Conservation (phyloP, 2,888 invertebrate genomes). For the Heterodera filipjevi region DNA sequence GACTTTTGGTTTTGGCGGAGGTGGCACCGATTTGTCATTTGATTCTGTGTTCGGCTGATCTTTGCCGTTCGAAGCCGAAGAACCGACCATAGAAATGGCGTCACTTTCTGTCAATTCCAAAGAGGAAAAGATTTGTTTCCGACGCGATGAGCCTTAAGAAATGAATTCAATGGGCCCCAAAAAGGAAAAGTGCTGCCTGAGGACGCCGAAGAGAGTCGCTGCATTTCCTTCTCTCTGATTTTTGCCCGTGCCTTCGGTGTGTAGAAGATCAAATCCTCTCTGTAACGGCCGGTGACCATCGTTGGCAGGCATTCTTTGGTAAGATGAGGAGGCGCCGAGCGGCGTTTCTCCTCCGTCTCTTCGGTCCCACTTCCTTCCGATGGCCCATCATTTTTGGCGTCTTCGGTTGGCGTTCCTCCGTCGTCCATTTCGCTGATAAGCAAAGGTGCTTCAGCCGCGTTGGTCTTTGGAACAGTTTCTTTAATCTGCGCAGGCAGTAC, state of each 20-base stretch:
- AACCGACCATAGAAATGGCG: slow-evolving; percentile 17
- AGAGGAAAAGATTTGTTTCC: slow-evolving; percentile 35
- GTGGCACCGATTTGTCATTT: neutral
- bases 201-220: neutral
- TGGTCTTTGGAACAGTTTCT: neutral
- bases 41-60: neutral
- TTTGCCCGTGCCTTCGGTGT: slow-evolving; percentile 30
- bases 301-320: slow-evolving; percentile 32
- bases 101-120: slow-evolving; percentile 23
- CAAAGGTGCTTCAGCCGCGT: neutral
- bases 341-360: slow-evolving; percentile 2
- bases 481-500: neutral
- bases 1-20: slow-evolving; percentile 26
- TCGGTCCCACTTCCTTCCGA: neutral
- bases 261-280: slow-evolving; percentile 29
- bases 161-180: neutral
- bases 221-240: slow-evolving; percentile 20
- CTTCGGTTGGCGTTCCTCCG: neutral
- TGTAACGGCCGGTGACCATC: slow-evolving; percentile 30
- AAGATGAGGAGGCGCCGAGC: slow-evolving; percentile 19
- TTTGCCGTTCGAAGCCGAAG: neutral
- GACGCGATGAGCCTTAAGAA: slow-evolving; percentile 37
- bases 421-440: neutral
- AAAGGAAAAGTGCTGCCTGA: neutral
- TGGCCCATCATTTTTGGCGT: neutral